Evolutionary conservation across 1,140 invertebrate species (phyloP), one percentile per base, ranked within the genome.

Genomic region (Copidosoma floridanum): DNA sequence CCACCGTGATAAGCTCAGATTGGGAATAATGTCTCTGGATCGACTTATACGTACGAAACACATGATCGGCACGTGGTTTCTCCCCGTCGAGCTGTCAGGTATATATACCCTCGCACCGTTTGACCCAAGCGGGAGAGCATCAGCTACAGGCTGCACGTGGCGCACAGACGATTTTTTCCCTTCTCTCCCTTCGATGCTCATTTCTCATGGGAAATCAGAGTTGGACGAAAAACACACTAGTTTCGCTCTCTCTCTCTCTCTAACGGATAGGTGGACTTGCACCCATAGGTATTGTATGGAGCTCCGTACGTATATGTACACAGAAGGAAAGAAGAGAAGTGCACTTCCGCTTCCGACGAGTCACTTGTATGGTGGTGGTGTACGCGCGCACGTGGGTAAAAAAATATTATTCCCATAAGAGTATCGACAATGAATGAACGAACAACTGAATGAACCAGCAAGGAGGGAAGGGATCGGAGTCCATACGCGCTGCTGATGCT

Each of bases 181-280:
- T n/a, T n/a, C n/a, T n/a, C n/a, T n/a, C n/a, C 8, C 43, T 63
- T 27, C n/a, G 53, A 48, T 53, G 48, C 54, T 63, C 47, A 70
- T 72, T 75, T 75, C 73, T 76, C 74, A 72, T 71, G 74, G 74
- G 72, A 75, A 76, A 74, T 75, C 72, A 73, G 72, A 68, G n/a
- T 65, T 66, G 51, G 54, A 61, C 56, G 67, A 48, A n/a, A n/a
- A n/a, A n/a, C n/a, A n/a, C n/a, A n/a, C 55, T 12, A 64, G 66
- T 46, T 62, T 65, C 60, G 8, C 7, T 26, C 29, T 53, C 0
- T 14, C 24, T 57, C 20, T 41, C 46, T 50, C 14, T 40, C 14
- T 40, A 3, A 14, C 37, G 14, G 4, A 40, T 5, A 5, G 37
- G 5, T 5, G 50, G 26, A 14, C 40, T n/a, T 50, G 37, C 16